Conservation (phyloP, 2,113 vertebrate genomes). For the Raja brachyura region DNA sequence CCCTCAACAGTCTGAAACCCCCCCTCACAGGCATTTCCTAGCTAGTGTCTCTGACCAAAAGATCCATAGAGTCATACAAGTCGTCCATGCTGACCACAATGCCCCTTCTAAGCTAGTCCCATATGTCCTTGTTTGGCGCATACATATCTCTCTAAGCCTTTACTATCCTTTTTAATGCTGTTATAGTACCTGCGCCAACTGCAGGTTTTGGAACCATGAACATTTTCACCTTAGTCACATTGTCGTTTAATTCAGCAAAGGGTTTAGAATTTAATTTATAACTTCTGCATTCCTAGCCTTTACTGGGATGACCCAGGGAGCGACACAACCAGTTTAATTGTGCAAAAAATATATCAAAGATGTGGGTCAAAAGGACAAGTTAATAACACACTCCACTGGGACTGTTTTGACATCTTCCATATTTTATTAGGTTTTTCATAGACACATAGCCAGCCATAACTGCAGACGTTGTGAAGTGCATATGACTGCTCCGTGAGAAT, state of each 20-base stretch:
- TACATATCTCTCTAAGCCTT: too few relatives aligned
- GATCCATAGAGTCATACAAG: neutral
- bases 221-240: neutral
- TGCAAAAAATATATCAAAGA: neutral
- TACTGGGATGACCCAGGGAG: neutral
- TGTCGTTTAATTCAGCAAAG: neutral
- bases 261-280: neutral
- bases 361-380: neutral
- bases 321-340: neutral
- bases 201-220: neutral
- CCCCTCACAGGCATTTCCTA: neutral
- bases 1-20: neutral
- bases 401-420: neutral
- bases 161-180: too few relatives aligned
- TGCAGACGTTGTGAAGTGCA: neutral
- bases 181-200: too few relatives aligned
- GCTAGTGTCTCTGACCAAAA: neutral
- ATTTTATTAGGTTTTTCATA: neutral
- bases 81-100: too few relatives aligned
- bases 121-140: too few relatives aligned
- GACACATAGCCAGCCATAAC: neutral
- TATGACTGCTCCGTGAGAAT: neutral
- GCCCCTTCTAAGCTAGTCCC: too few relatives aligned
- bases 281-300: neutral
- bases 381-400: neutral